Evolutionary conservation across 1,140 invertebrate species (phyloP).

Genomic region (Macrobrachium nipponense): DNA sequence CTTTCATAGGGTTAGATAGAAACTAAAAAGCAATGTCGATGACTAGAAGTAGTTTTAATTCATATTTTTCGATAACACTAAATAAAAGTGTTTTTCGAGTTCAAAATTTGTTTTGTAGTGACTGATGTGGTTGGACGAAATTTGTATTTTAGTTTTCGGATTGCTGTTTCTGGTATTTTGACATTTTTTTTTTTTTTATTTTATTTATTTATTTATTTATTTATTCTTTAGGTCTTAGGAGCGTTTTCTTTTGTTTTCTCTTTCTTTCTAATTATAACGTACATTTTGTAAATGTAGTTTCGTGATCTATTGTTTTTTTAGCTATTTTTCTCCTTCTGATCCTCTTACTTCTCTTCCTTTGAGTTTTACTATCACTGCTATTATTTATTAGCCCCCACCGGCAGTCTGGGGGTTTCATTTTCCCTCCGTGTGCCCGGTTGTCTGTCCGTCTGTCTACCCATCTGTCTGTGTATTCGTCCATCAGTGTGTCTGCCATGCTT

Average conservation of each 20-base stretch:
- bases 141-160: background rate
- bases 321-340: background rate
- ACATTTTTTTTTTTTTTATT: background rate
- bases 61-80: too few relatives aligned
- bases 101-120: too few relatives aligned
- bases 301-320: background rate
- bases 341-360: background rate
- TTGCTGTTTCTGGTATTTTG: background rate
- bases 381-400: too few relatives aligned
- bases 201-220: too few relatives aligned
- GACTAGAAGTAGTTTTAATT: too few relatives aligned
- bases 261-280: background rate
- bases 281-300: background rate
- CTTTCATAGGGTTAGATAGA: too few relatives aligned
- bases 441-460: too few relatives aligned
- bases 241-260: background rate
- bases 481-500: background rate
- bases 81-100: too few relatives aligned
- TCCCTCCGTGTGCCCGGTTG: too few relatives aligned
- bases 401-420: too few relatives aligned
- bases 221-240: background rate
- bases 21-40: too few relatives aligned
- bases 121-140: too few relatives aligned
- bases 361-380: background rate
- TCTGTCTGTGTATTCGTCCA: conserved; percentile 2